These are phyloP conservation scores for Panurus biarmicus DNA, from an alignment of 2,113 vertebrate species.

Conservation along the genomic window DNA sequence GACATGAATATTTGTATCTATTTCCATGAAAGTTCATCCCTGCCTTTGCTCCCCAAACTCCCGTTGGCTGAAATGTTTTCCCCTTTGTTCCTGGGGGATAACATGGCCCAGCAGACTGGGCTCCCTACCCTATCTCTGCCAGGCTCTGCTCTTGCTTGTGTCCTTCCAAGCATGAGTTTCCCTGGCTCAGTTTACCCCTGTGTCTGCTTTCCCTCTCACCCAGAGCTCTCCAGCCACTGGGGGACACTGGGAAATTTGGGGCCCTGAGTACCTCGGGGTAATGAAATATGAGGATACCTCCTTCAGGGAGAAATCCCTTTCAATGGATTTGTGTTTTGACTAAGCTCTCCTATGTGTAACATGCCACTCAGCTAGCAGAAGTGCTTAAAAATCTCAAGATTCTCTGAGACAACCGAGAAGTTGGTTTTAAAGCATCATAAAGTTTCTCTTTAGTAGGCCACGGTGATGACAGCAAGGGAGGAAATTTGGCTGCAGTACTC, in stretches of 20 bases:
- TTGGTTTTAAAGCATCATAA: neutral
- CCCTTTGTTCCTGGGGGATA: neutral
- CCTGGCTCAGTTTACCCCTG: neutral
- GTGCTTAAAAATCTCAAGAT: neutral
- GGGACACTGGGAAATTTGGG: neutral
- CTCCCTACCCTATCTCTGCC: neutral
- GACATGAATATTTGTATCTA: neutral
- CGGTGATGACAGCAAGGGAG: neutral
- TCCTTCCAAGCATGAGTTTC: neutral
- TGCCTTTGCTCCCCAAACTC: neutral
- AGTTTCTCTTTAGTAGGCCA: neutral
- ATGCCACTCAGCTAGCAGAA: neutral
- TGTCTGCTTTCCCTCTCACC: neutral
- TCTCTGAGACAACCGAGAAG: neutral
- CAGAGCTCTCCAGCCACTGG: neutral
- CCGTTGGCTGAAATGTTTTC: neutral
- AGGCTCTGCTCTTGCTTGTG: neutral
- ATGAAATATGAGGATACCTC: neutral
- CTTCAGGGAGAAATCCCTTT: neutral
- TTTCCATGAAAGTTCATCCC: neutral
- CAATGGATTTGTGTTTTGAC: neutral
- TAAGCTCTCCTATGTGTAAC: neutral
- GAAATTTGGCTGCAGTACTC: neutral
- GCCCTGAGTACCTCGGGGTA: neutral
- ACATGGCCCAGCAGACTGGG: neutral